A percentile compares a stretch with the other conserved stretches of the same genome.
phyloP scores from a whole-genome alignment of 2,797 vertebrate genomes.

The Crocidura indochinensis region DNA sequence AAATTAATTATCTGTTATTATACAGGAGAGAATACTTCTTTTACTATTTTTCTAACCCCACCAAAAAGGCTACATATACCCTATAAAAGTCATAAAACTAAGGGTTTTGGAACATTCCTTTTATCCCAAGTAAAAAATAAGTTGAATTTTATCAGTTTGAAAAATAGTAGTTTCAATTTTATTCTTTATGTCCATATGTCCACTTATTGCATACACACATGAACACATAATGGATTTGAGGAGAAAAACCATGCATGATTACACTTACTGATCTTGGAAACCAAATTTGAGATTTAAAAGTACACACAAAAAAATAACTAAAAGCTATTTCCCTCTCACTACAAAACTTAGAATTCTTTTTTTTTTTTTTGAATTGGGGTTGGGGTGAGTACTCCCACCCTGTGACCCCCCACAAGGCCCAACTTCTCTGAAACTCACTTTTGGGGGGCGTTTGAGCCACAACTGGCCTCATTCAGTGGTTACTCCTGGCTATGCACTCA shows the following conservation, averaged over 20 bases:
- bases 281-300: constrained; percentile 67
- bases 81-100: constrained; percentile 58
- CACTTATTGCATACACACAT: neutral
- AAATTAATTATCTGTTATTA: too few species aligned
- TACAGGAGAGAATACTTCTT: constrained; percentile 15
- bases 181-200: constrained; percentile 23
- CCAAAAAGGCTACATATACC: neutral
- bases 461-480: too few species aligned
- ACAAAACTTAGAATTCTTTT: constrained; percentile 13
- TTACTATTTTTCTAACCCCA: constrained; percentile 57
- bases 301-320: constrained; percentile 66
- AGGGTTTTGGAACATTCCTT: constrained; percentile 54
- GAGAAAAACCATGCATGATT: constrained; percentile 70
- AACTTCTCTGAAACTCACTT: too few species aligned
- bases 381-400: too few species aligned
- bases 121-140: constrained; percentile 62
- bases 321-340: neutral
- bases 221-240: constrained; percentile 33
- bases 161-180: constrained; percentile 66
- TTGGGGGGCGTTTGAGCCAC: too few species aligned
- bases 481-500: too few species aligned
- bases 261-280: constrained; percentile 76
- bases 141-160: constrained; percentile 64
- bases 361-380: neutral
- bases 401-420: too few species aligned